Conservation (phyloP, 2,113 vertebrate species). For the Corythornis madagascariensis region DNA sequence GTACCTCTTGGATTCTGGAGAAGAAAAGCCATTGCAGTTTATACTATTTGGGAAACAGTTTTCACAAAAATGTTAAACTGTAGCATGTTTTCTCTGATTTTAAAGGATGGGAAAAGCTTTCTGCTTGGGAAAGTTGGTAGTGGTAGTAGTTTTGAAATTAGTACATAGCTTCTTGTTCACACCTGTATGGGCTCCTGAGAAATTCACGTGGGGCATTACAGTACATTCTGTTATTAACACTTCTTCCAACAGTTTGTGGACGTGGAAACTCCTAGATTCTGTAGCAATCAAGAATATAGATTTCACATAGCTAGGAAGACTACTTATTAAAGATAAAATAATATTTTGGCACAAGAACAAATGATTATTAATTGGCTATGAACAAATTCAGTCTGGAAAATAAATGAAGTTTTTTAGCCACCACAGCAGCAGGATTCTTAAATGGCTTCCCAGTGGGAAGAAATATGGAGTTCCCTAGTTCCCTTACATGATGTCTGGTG, state of each 20-base stretch:
- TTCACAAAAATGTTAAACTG: neutral
- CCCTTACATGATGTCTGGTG: neutral
- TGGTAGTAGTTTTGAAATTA: neutral
- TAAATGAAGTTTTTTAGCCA: neutral
- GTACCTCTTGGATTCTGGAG: neutral
- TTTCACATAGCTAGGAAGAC: neutral
- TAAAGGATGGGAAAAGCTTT: neutral
- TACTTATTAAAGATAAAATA: constrained; percentile 12
- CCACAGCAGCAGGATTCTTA: neutral
- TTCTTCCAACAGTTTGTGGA: neutral
- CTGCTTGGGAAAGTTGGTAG: neutral
- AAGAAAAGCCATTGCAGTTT: neutral
- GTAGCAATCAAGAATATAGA: neutral
- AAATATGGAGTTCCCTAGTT: neutral
- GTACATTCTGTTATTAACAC: neutral
- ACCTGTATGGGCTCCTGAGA: neutral
- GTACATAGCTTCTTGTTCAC: neutral
- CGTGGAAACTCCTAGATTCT: neutral
- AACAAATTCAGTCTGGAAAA: constrained; percentile 13
- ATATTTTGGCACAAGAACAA: constrained; percentile 8
- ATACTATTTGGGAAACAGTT: neutral
- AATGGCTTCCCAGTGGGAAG: neutral
- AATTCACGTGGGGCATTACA: neutral
- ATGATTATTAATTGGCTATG: neutral
- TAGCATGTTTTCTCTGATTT: neutral